Evolutionary conservation across 2,888 invertebrate species (phyloP).

Genomic region (Melieria picta): DNA sequence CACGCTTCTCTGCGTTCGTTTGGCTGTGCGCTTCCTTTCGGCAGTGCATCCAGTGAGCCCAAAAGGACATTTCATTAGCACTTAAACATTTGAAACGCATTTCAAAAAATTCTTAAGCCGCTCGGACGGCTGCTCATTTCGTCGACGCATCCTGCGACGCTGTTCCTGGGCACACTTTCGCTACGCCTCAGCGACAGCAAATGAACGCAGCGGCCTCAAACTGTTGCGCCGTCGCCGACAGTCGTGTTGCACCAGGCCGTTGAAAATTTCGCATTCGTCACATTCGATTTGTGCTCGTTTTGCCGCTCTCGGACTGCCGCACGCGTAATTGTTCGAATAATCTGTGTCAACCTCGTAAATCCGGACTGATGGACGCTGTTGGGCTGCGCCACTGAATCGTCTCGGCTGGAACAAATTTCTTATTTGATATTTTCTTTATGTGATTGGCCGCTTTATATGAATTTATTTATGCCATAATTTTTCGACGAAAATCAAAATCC

Average conservation of each 20-base stretch:
- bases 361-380: too few species aligned
- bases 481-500: too few species aligned
- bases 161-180: neutral
- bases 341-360: conserved; percentile 61
- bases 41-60: conserved; percentile 4
- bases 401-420: too few species aligned
- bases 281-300: conserved; percentile 57
- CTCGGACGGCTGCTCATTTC: conserved; percentile 9
- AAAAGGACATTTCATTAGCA: conserved; percentile 49
- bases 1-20: conserved; percentile 40
- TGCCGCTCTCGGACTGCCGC: conserved; percentile 1
- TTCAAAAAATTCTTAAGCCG: conserved; percentile 35
- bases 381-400: too few species aligned
- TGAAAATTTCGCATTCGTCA: conserved; percentile 60
- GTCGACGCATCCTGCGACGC: too few species aligned
- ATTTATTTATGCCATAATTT: too few species aligned
- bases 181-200: neutral
- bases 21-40: conserved; percentile 30
- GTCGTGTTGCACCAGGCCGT: conserved; percentile 54
- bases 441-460: too few species aligned
- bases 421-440: too few species aligned
- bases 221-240: conserved; percentile 1
- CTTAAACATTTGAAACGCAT: conserved; percentile 50
- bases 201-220: neutral
- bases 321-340: conserved; percentile 51